Conservation (phyloP, 1,140 invertebrate species). For the Acromyrmex echinatior region DNA sequence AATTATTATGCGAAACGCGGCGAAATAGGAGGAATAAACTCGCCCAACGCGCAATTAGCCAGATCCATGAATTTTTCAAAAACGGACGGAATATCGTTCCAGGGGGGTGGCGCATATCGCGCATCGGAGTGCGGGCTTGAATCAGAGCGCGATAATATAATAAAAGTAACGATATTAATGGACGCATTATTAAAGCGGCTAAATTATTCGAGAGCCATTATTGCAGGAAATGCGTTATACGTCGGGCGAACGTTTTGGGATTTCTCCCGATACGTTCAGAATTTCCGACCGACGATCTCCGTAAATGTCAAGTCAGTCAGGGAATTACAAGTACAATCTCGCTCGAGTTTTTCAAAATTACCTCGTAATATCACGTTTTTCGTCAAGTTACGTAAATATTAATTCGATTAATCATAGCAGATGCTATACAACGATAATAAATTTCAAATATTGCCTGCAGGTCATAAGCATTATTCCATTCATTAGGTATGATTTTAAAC, state of each 20-base stretch:
- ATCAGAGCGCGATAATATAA: conserved; percentile 53
- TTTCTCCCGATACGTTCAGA: background rate
- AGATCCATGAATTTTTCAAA: conserved; percentile 52
- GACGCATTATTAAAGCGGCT: conserved; percentile 45
- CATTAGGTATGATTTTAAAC: conserved; percentile 3
- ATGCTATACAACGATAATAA: conserved; percentile 11
- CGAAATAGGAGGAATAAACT: conserved; percentile 49
- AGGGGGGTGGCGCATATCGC: background rate
- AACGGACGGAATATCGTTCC: conserved; percentile 20
- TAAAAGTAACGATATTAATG: conserved; percentile 59
- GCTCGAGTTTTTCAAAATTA: conserved; percentile 18
- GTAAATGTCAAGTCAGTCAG: conserved; percentile 31
- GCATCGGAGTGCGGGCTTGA: background rate
- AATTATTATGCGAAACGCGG: conserved; percentile 57
- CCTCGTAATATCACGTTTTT: background rate
- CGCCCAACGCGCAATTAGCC: conserved; percentile 49
- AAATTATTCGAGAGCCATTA: conserved; percentile 40
- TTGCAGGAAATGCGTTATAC: conserved; percentile 26
- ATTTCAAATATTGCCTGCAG: background rate
- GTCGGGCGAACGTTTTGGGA: background rate
- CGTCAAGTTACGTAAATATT: background rate
- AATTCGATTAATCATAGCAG: background rate
- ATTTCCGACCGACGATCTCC: conserved; percentile 10
- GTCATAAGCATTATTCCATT: background rate
- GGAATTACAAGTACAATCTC: conserved; percentile 15